Base-by-base conservation (phyloP, 1,140 invertebrate genomes). In the Hylaeus volcanicus region DNA sequence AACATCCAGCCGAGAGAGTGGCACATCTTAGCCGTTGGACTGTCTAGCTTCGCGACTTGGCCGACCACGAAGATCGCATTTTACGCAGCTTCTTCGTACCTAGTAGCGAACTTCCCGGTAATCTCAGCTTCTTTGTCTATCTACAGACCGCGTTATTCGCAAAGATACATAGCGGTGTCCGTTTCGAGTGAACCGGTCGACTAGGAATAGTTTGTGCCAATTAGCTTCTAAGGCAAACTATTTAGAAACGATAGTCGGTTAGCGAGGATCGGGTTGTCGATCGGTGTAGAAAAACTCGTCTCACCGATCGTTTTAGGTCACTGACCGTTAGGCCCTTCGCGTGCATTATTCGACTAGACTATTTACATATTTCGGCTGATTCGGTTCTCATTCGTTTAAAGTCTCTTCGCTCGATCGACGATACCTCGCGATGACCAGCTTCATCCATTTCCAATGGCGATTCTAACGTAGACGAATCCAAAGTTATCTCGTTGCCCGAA, bases 21-120 rank as follows among this genome's bases (percentile, higher is more conserved):
- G 78, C 14, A 76, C 90, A 91, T 91, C 82, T 88, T 90, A 85
- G 72, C 48, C 53, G 26, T 8, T 58, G 12, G n/a, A 26, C n/a
- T 61, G 26, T 45, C 63, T 61, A 66, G 66, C 73, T 60, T 58
- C 39, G 37, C 51, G 48, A 26, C 14, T 77, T 12, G 14, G 1
- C 41, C 15, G n/a, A n/a, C 63, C 61, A 58, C 58, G 51, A 73
- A 74, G 82, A 75, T 65, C 66, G 41, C 79, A 76, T 76, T 39
- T 75, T 66, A 69, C 58, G 74, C 66, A 26, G 26, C 5, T 9
- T 55, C 69, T 14, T 55, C 51, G n/a, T 15, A 14, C 5, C 14
- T 4, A n/a, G 58, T 15, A 3, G 1, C 5, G 37, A 5, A 2
- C 1, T 8, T 2, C 43, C 14, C 48, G 15, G 3, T 26, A 8